Evolutionary conservation across 2,113 vertebrate species (phyloP).

Genomic region (Seriola quinqueradiata): DNA sequence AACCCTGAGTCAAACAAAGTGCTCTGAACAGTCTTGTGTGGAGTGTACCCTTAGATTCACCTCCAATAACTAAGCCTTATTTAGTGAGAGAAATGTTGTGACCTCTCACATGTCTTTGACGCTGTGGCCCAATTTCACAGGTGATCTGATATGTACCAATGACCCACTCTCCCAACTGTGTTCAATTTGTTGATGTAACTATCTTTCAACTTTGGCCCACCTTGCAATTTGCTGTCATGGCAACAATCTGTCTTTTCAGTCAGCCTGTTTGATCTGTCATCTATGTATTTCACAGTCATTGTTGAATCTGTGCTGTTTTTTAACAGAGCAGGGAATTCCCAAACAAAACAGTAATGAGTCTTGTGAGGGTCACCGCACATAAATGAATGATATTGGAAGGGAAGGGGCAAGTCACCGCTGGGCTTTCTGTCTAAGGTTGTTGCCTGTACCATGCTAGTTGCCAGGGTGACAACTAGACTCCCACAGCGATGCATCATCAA

Average conservation of each 20-base stretch:
- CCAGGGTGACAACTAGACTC: conserved; percentile 73
- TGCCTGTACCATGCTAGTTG: conserved; percentile 62
- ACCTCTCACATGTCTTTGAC: conserved; percentile 81
- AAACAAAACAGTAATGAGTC: not conserved
- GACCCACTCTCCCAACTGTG: conserved; percentile 19
- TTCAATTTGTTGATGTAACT: conserved; percentile 49
- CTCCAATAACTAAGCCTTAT: conserved; percentile 17
- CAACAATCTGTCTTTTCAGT: conserved; percentile 34
- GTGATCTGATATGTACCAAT: conserved; percentile 88
- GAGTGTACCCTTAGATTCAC: not conserved
- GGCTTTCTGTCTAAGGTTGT: conserved; percentile 69
- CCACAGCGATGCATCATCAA: conserved; percentile 63
- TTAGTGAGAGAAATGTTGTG: conserved; percentile 47
- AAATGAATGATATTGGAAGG: conserved; percentile 63
- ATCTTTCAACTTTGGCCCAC: conserved; percentile 54
- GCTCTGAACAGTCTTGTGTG: not conserved
- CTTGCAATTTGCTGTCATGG: conserved; percentile 38
- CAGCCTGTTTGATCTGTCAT: conserved; percentile 34
- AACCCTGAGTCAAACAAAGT: too few relatives aligned
- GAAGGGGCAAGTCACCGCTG: conserved; percentile 62
- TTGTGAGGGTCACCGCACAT: conserved; percentile 51
- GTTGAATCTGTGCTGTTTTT: not conserved
- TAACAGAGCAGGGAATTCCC: conserved; percentile 11
- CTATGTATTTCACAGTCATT: not conserved
- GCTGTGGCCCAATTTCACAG: conserved; percentile 89